phyloP scores from a whole-genome alignment of 2,888 invertebrate species.

The Eremobia ochroleuca region DNA sequence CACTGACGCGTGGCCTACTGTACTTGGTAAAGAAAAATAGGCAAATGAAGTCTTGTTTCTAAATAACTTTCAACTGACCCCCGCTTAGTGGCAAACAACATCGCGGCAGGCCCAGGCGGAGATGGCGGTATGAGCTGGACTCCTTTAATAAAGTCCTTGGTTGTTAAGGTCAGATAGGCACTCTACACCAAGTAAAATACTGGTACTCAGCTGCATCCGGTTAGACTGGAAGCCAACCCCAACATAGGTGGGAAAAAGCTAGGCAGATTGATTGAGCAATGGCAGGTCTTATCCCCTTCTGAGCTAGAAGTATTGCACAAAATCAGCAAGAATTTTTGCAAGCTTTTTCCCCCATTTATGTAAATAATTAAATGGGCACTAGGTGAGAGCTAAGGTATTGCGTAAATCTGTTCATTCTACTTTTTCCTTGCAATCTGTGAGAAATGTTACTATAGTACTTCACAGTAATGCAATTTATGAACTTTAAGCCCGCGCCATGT shows the following conservation, averaged over 20 bases:
- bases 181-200: neutral
- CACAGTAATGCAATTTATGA: conserved; percentile 44
- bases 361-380: neutral
- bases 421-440: conserved; percentile 2
- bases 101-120: no score
- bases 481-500: conserved; percentile 30
- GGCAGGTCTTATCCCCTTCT: neutral
- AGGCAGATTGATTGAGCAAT: neutral
- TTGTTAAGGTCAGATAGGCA: neutral
- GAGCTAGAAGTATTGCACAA: neutral
- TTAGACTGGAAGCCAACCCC: neutral
- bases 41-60: no score
- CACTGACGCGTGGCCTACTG: neutral
- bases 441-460: neutral
- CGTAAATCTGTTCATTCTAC: neutral
- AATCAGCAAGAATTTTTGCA: neutral
- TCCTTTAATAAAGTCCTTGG: no score
- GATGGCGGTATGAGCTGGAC: no score
- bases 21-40: neutral
- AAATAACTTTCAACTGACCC: no score
- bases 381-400: neutral
- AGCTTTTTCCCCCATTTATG: neutral
- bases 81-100: no score
- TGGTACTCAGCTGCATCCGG: neutral
- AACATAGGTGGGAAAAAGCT: neutral